A percentile compares a stretch with the other conserved stretches of the same genome.
phyloP scores from a whole-genome alignment of 2,797 vertebrate species.

The Helicolenus hilgendorfi region DNA sequence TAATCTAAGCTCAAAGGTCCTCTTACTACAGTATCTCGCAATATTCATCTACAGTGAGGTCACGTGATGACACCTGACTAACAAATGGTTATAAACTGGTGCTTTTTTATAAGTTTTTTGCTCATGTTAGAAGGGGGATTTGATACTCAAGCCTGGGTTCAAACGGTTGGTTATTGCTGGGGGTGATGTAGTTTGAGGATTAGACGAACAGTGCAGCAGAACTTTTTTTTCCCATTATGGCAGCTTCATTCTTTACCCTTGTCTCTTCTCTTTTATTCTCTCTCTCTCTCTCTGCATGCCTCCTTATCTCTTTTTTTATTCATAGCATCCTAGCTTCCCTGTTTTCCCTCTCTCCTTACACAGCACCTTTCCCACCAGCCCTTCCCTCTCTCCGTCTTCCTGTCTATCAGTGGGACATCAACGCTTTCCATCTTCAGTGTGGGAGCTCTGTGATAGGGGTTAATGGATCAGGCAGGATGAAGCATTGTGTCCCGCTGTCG shows the following conservation, averaged over 20 bases:
- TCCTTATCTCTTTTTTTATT: not conserved
- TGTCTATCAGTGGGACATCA: constrained; percentile 70
- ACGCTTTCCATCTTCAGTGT: constrained; percentile 66
- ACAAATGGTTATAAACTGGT: not conserved
- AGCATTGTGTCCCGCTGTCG: constrained; percentile 72
- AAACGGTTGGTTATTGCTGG: not conserved
- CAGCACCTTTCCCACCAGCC: not conserved
- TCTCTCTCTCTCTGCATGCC: constrained; percentile 1
- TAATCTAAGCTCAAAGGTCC: not conserved
- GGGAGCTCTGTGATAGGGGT: constrained; percentile 75
- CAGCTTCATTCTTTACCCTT: constrained; percentile 29
- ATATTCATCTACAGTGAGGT: not conserved
- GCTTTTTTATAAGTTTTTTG: not conserved
- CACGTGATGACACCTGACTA: not conserved
- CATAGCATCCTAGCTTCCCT: not conserved
- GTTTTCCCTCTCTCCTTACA: not conserved
- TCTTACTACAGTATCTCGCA: not conserved
- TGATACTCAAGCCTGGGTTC: not conserved
- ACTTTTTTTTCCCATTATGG: not conserved
- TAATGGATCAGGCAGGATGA: constrained; percentile 84
- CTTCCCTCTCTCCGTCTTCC: constrained; percentile 33
- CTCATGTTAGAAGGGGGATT: not conserved
- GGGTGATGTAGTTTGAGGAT: not conserved
- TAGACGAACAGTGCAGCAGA: not conserved
- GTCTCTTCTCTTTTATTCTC: not conserved